phyloP scores from a whole-genome alignment of 2,113 vertebrate genomes.

The Etheostoma spectabile region DNA sequence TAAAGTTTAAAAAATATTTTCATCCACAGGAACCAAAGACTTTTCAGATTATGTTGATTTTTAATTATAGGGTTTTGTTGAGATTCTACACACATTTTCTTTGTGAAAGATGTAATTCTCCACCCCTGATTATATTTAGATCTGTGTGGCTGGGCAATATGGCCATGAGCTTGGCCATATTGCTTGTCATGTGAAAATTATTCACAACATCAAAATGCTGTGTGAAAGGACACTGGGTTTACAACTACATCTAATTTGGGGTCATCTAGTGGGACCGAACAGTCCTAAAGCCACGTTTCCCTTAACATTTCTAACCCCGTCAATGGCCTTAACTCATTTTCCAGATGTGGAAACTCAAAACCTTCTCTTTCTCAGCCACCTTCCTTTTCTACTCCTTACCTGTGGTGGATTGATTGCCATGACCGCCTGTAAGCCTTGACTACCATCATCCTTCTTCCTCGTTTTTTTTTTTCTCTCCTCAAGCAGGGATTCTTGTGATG shows the following conservation, averaged over 20 bases:
- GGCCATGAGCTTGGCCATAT: constrained; percentile 2
- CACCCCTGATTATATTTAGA: background rate
- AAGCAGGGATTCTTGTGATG: constrained; percentile 49
- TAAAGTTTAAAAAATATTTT: constrained; percentile 4
- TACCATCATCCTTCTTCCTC: background rate
- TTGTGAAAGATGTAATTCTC: background rate
- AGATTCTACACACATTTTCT: background rate
- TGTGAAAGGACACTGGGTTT: constrained; percentile 12
- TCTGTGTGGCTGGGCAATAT: background rate
- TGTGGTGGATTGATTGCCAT: constrained; percentile 55
- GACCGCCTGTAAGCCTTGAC: constrained; percentile 28
- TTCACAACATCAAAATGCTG: constrained; percentile 11
- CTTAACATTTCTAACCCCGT: background rate
- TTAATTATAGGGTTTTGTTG: background rate
- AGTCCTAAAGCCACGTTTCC: constrained; percentile 17
- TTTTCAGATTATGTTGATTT: background rate
- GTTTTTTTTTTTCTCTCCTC: constrained; percentile 56
- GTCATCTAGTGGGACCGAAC: background rate
- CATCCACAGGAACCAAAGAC: constrained; percentile 18
- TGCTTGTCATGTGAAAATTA: background rate
- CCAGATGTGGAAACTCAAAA: constrained; percentile 19
- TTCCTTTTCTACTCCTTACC: constrained; percentile 71
- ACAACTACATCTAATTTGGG: background rate
- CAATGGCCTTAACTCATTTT: constrained; percentile 7
- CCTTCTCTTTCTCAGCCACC: constrained; percentile 71